A percentile compares a stretch with the other conserved stretches of the same genome.
Evolutionary conservation across 2,888 invertebrate species (phyloP).

Genomic region (Clanis bilineata): DNA sequence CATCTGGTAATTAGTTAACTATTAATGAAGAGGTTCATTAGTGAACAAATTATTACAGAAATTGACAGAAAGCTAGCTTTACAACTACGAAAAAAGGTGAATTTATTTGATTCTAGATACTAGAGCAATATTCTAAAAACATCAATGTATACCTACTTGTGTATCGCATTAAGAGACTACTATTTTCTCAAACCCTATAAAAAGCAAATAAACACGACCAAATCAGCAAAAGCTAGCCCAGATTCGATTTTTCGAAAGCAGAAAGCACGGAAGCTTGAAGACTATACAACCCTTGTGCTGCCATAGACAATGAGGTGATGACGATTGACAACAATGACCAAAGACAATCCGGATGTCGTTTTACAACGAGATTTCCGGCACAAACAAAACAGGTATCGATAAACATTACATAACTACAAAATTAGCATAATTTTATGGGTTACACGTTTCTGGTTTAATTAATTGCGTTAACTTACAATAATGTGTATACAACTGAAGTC

Average conservation of each 20-base stretch:
- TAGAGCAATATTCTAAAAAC: too few relatives aligned
- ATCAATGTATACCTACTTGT: too few relatives aligned
- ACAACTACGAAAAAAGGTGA: too few relatives aligned
- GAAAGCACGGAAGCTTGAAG: constrained; percentile 20
- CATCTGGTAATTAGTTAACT: too few relatives aligned
- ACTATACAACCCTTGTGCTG: constrained; percentile 21
- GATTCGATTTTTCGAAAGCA: not conserved
- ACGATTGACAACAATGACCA: constrained; percentile 22
- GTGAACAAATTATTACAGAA: too few relatives aligned
- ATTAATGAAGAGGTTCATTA: too few relatives aligned
- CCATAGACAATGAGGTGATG: constrained; percentile 21
- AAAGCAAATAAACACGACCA: not conserved
- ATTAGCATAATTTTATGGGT: not conserved
- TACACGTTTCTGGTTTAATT: too few relatives aligned
- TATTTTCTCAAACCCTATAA: not conserved
- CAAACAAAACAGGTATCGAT: constrained; percentile 6
- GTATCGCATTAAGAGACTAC: not conserved
- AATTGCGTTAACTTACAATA: too few relatives aligned
- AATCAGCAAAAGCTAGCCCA: not conserved
- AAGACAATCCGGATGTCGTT: constrained; percentile 27
- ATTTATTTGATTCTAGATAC: too few relatives aligned
- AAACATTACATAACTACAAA: not conserved
- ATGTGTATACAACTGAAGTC: too few relatives aligned
- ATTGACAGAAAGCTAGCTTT: too few relatives aligned
- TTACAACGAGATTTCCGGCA: constrained; percentile 29